Evolutionary conservation across 2,888 invertebrate genomes (phyloP).

Genomic region (Eledona agricola): DNA sequence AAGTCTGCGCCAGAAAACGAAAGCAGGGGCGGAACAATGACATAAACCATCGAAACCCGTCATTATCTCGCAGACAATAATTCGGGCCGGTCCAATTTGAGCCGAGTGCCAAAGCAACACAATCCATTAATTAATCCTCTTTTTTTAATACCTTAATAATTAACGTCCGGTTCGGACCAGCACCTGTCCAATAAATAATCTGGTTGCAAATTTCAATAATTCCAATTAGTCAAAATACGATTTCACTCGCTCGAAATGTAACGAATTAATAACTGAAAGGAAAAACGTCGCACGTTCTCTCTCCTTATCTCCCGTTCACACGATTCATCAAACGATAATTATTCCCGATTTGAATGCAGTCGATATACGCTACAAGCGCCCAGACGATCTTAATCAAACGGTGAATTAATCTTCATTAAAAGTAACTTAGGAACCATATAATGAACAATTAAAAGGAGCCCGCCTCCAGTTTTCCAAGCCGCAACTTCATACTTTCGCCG

Average conservation of each 20-base stretch:
- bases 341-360: slow-evolving; percentile 32
- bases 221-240: slow-evolving; percentile 12
- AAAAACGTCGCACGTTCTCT: slow-evolving; percentile 24
- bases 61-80: neutral
- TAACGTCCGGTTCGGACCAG: slow-evolving; percentile 7
- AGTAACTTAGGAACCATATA: slow-evolving; percentile 53
- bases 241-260: slow-evolving; percentile 11
- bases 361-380: slow-evolving; percentile 36
- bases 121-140: slow-evolving; percentile 12
- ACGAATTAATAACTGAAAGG: neutral
- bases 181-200: slow-evolving; percentile 24
- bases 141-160: slow-evolving; percentile 15
- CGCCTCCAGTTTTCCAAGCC: slow-evolving; percentile 33
- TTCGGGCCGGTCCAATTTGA: neutral
- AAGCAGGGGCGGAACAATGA: slow-evolving; percentile 12
- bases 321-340: slow-evolving; percentile 35
- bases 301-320: slow-evolving; percentile 28
- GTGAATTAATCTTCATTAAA: slow-evolving; percentile 55
- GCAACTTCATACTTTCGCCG: slow-evolving; percentile 29
- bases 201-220: slow-evolving; percentile 21
- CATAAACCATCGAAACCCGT: slow-evolving; percentile 3
- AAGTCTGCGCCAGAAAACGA: slow-evolving; percentile 9
- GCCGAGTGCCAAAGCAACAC: slow-evolving; percentile 6
- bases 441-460: slow-evolving; percentile 52
- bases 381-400: slow-evolving; percentile 50